Percentiles rank a stretch among this genome's conserved stretches.
phyloP scores from a whole-genome alignment of 1,140 invertebrate species.

The Micrasema minimum region DNA sequence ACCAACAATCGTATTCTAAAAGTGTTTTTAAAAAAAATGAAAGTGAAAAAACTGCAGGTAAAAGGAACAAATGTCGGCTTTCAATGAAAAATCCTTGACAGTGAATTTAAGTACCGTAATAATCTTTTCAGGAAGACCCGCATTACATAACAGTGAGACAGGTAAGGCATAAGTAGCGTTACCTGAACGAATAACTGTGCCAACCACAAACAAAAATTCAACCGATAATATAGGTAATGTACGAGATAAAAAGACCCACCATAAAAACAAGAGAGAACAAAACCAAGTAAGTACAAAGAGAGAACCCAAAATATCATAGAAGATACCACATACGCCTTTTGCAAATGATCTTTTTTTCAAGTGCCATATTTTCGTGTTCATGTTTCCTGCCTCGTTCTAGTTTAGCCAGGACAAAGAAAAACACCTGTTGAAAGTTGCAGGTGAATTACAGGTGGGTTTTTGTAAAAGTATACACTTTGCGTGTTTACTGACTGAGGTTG shows the following conservation, averaged over 20 bases:
- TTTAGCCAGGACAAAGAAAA: conserved; percentile 20
- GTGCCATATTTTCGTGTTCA: neutral
- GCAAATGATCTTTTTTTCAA: neutral
- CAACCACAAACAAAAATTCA: conserved; percentile 9
- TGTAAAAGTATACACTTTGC: conserved; percentile 31
- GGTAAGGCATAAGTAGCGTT: neutral
- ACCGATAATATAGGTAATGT: neutral
- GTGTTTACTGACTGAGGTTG: conserved; percentile 15
- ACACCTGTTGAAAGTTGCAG: conserved; percentile 28
- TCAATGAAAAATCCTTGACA: conserved; percentile 7
- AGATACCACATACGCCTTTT: neutral
- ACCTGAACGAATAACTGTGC: conserved; percentile 6
- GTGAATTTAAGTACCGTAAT: conserved; percentile 8
- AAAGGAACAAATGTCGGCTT: neutral
- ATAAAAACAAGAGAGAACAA: neutral
- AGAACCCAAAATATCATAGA: neutral
- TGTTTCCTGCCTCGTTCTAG: neutral
- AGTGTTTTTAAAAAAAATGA: too few species aligned
- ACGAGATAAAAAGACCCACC: neutral
- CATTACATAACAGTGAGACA: conserved; percentile 10
- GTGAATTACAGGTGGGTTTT: conserved; percentile 31
- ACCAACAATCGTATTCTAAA: too few species aligned
- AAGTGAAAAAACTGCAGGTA: neutral
- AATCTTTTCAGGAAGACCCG: conserved; percentile 15
- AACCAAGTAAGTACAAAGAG: neutral